Evolutionary conservation across 1,140 invertebrate genomes (phyloP).

Genomic region (Drosophila parabipectinata): DNA sequence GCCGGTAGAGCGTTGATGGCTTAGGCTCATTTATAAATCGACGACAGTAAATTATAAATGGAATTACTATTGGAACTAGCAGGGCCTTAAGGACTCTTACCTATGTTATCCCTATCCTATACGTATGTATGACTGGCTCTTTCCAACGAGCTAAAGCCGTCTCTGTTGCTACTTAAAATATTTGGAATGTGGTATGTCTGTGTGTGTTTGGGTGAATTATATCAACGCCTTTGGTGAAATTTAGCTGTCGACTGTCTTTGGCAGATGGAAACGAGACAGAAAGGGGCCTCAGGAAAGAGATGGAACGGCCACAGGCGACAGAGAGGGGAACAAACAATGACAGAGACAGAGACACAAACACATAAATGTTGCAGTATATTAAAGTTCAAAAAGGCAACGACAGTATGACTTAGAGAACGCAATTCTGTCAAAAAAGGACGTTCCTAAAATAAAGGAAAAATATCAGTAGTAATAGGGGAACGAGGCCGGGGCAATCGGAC

Average conservation of each 20-base stretch:
- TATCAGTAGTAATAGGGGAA: neutral
- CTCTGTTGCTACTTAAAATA: constrained; percentile 3
- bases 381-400: constrained; percentile 66
- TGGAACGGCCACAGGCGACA: neutral
- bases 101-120: neutral
- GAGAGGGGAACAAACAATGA: constrained; percentile 10
- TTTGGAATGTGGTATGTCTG: neutral
- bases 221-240: constrained; percentile 52
- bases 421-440: constrained; percentile 10
- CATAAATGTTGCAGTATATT: constrained; percentile 56
- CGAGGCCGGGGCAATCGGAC: neutral
- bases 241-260: constrained; percentile 21
- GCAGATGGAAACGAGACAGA: constrained; percentile 1
- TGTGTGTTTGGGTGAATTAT: constrained; percentile 10
- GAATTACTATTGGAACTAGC: constrained; percentile 54
- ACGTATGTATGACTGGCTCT: neutral
- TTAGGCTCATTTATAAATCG: constrained; percentile 78
- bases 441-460: neutral
- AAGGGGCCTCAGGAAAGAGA: neutral
- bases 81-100: neutral
- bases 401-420: constrained; percentile 54
- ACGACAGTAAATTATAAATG: constrained; percentile 78
- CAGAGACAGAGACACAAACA: constrained; percentile 14
- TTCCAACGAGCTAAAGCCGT: neutral
- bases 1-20: constrained; percentile 55